Conservation (phyloP, 2,113 vertebrate species). For the Chloroceryle aenea region DNA sequence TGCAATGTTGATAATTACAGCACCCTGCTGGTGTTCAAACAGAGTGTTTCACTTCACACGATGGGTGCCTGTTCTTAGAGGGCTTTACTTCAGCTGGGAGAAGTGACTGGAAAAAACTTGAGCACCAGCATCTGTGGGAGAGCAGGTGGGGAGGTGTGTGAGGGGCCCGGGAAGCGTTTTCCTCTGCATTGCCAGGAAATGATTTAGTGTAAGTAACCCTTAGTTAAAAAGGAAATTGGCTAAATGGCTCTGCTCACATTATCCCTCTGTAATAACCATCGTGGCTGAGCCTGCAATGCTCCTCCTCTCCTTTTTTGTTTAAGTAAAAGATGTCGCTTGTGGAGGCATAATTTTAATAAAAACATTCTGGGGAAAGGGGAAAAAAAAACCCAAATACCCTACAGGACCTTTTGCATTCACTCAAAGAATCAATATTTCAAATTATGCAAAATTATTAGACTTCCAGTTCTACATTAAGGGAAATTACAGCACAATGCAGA, state of each 20-base stretch:
- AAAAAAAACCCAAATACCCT: not conserved
- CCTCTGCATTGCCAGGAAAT: not conserved
- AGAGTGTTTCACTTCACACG: fast-evolving
- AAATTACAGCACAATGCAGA: slow-evolving; percentile 6
- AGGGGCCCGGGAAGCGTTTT: not conserved
- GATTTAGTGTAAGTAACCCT: not conserved
- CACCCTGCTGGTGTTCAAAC: not conserved
- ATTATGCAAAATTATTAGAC: slow-evolving; percentile 46
- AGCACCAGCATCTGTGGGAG: not conserved
- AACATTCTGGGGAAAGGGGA: not conserved
- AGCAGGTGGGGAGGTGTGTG: not conserved
- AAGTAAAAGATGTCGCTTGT: not conserved
- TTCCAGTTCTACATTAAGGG: not conserved
- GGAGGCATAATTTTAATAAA: slow-evolving; percentile 16
- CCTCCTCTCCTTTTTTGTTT: not conserved
- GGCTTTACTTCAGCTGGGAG: not conserved
- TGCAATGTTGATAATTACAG: not conserved
- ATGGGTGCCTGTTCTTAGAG: not conserved
- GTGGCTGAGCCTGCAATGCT: not conserved
- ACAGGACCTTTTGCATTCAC: not conserved
- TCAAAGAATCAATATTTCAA: slow-evolving; percentile 26
- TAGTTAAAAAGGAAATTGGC: slow-evolving; percentile 20
- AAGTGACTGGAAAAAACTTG: not conserved
- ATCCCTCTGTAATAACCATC: not conserved
- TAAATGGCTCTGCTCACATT: not conserved